phyloP scores from a whole-genome alignment of 1,140 invertebrate genomes.

The Bilobella aurantiaca region DNA sequence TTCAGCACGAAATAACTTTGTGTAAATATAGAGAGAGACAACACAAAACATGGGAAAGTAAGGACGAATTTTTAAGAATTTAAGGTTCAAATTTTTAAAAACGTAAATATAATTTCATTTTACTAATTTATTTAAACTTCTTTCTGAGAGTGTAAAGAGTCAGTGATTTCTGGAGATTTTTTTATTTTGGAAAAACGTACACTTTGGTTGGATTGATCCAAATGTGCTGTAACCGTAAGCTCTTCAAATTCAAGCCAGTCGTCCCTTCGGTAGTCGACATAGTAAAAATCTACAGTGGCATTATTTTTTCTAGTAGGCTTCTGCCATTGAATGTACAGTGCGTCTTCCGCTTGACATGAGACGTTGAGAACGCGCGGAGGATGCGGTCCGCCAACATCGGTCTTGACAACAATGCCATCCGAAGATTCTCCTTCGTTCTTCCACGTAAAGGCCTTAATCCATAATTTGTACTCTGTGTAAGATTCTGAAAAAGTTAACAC shows the following conservation, averaged over 20 bases:
- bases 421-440: conserved; percentile 64
- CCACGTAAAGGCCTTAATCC: conserved; percentile 65
- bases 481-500: conserved; percentile 58
- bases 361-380: conserved; percentile 67
- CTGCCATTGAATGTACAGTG: conserved; percentile 68
- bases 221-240: conserved; percentile 50
- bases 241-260: conserved; percentile 50
- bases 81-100: too few species aligned
- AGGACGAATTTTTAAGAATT: too few species aligned
- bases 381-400: conserved; percentile 69
- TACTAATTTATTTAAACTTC: too few species aligned
- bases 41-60: too few species aligned
- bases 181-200: conserved; percentile 39
- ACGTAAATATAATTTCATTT: too few species aligned
- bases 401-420: conserved; percentile 57
- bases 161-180: too few species aligned
- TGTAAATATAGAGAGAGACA: too few species aligned
- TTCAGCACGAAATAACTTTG: too few species aligned
- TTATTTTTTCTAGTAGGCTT: conserved; percentile 60
- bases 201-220: conserved; percentile 50
- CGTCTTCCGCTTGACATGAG: conserved; percentile 64
- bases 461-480: conserved; percentile 71
- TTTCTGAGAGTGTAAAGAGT: too few species aligned
- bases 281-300: conserved; percentile 62
- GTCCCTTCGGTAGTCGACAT: conserved; percentile 57